Base-by-base conservation (phyloP, 2,113 vertebrate genomes). In the Dasyurus viverrinus region DNA sequence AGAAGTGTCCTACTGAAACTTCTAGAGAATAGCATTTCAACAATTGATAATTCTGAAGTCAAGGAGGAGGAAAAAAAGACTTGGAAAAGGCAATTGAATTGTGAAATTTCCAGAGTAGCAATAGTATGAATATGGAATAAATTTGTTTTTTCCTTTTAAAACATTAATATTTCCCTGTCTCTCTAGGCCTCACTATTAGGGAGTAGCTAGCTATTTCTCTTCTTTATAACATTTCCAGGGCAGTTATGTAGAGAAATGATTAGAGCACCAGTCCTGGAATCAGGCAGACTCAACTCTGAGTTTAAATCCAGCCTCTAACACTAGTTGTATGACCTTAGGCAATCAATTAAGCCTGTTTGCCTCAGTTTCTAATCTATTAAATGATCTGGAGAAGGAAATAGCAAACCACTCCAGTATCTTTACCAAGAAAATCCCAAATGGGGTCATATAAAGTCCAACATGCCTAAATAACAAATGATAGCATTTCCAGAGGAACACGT, bases 181-280 rank as follows among this genome's bases (percentile, higher is more conserved):
- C 36, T 76, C 36, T n/a, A 76, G 68, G 7, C 68, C 12, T 36
- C 30, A 36, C 30, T n/a, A n/a, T 76, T 76, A 52, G n/a, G 68
- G 8, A n/a, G 19, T n/a, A 46, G 9, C 1, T 14, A n/a, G 26
- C 12, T 16, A 90, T 47, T 12, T 89, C 24, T 42, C 6, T 11
- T 26, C 46, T 68, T 91, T 46, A 7, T n/a, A 53, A 42, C 19
- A 25, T 46, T 89, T 90, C 92, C 50, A 27, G 30, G 84, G 30
- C 46, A 47, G 53, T 30, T 30, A 8, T 0, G 8, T 24, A 6
- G 0, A 0, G 14, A 50, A 54, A 26, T 11, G 22, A 12, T 0
- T 36, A 68, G 30, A 36, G 30, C 36, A 36, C 30, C 30, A 68
- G 57, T 3, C 3, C 60, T 68, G 12, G 12, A 68, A 30, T 68